These are phyloP conservation scores for Trachymyrmex cornetzi DNA, from an alignment of 1,140 invertebrate genomes.

Conservation along the genomic window DNA sequence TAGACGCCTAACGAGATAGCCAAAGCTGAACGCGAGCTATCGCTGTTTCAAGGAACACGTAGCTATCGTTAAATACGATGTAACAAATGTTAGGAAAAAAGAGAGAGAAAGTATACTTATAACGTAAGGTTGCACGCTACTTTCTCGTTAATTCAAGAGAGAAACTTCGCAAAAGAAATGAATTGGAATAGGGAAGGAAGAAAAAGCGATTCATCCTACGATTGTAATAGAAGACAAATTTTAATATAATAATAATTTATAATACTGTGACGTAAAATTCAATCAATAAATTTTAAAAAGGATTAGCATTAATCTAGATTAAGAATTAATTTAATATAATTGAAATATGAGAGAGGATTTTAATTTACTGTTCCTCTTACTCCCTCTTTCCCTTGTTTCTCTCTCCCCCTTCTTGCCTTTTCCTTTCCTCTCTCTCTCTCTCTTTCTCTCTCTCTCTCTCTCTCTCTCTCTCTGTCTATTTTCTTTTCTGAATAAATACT, in stretches of 20 bases:
- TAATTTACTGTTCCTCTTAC: not conserved
- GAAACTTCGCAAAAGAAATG: slow-evolving; percentile 9
- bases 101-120: not conserved
- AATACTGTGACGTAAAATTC: not conserved
- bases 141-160: slow-evolving; percentile 40
- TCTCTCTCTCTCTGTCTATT: not conserved
- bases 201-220: slow-evolving; percentile 4
- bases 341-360: not conserved
- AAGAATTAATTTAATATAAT: not conserved
- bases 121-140: slow-evolving; percentile 37
- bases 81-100: slow-evolving; percentile 56
- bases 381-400: not conserved
- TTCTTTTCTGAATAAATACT: not conserved
- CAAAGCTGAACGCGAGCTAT: slow-evolving; percentile 54
- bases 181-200: not conserved
- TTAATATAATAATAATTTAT: not conserved
- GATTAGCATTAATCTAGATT: slow-evolving; percentile 8
- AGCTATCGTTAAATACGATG: slow-evolving; percentile 55
- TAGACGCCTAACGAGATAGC: slow-evolving; percentile 64
- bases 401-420: no score
- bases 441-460: not conserved
- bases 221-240: not conserved
- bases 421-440: not conserved
- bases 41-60: slow-evolving; percentile 49
- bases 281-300: not conserved